phyloP scores from a whole-genome alignment of 1,140 invertebrate species.

The Diabrotica undecimpunctata region DNA sequence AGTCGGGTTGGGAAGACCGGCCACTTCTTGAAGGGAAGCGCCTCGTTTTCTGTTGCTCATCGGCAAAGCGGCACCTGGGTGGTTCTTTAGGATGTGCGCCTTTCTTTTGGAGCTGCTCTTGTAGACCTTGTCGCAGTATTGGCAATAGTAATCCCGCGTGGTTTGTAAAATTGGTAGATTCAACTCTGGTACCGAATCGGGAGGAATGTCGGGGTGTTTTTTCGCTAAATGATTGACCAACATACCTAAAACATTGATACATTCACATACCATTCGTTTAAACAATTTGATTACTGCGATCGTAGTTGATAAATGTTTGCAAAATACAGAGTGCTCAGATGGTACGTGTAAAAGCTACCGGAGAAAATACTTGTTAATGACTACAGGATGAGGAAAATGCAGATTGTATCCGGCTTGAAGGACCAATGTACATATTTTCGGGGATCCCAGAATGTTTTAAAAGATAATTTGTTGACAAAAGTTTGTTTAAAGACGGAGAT shows the following conservation, averaged over 20 bases:
- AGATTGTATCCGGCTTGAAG: no score
- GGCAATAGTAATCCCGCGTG: constrained; percentile 79
- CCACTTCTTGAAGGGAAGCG: constrained; percentile 31
- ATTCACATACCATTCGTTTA: no score
- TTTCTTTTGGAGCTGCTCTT: constrained; percentile 84
- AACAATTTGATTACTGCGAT: no score
- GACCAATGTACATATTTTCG: no score
- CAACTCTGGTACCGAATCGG: constrained; percentile 74
- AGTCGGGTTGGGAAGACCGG: constrained; percentile 57
- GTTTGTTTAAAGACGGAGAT: no score
- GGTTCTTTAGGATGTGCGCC: constrained; percentile 80
- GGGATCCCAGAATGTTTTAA: no score
- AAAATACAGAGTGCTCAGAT: no score
- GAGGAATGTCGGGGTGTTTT: constrained; percentile 72
- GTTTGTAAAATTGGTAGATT: constrained; percentile 77
- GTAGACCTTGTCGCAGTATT: constrained; percentile 84
- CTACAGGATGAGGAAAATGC: no score
- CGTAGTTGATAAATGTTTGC: no score
- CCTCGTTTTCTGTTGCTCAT: constrained; percentile 56
- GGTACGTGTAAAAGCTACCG: no score
- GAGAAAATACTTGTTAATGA: no score
- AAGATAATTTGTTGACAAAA: no score
- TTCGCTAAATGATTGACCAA: constrained; percentile 84
- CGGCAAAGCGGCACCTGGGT: constrained; percentile 73
- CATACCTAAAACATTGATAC: constrained; percentile 57